A percentile compares a stretch with the other conserved stretches of the same genome.
phyloP scores from a whole-genome alignment of 1,140 invertebrate species.

The Xylocopa sonorina region DNA sequence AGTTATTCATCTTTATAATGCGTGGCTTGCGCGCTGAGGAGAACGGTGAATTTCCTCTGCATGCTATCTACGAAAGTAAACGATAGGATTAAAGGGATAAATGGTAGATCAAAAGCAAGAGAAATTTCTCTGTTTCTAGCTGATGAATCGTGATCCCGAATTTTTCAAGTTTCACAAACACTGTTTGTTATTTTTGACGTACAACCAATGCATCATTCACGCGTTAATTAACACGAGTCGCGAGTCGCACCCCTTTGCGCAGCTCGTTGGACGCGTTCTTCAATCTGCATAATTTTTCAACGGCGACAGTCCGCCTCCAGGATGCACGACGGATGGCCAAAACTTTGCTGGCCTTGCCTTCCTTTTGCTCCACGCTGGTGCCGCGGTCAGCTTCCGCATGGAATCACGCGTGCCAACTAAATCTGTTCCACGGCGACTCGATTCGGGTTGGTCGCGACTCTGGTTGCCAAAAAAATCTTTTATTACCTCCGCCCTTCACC shows the following conservation, averaged over 20 bases:
- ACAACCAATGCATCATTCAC: too few relatives aligned
- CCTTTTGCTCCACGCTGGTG: too few relatives aligned
- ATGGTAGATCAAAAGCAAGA: too few relatives aligned
- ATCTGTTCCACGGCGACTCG: slow-evolving; percentile 4
- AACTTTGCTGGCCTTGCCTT: slow-evolving; percentile 12
- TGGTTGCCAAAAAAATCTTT: slow-evolving; percentile 39
- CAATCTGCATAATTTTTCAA: not conserved
- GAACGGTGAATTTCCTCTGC: not conserved
- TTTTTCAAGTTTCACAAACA: too few relatives aligned
- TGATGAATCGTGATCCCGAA: too few relatives aligned
- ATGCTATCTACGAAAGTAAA: not conserved
- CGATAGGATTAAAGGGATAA: too few relatives aligned
- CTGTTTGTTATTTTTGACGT: too few relatives aligned
- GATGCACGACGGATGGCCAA: not conserved
- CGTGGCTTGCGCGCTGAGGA: not conserved
- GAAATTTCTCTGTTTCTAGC: too few relatives aligned
- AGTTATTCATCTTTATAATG: not conserved
- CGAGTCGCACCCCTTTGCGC: not conserved
- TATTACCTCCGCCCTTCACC: not conserved
- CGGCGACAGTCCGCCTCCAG: not conserved
- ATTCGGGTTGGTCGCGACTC: slow-evolving; percentile 10
- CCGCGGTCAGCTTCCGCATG: not conserved
- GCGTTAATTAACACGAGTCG: too few relatives aligned
- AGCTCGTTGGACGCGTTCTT: not conserved
- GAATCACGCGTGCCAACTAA: slow-evolving; percentile 28